Conservation (phyloP, 2,797 vertebrate species). For the Gastrophryne carolinensis region DNA sequence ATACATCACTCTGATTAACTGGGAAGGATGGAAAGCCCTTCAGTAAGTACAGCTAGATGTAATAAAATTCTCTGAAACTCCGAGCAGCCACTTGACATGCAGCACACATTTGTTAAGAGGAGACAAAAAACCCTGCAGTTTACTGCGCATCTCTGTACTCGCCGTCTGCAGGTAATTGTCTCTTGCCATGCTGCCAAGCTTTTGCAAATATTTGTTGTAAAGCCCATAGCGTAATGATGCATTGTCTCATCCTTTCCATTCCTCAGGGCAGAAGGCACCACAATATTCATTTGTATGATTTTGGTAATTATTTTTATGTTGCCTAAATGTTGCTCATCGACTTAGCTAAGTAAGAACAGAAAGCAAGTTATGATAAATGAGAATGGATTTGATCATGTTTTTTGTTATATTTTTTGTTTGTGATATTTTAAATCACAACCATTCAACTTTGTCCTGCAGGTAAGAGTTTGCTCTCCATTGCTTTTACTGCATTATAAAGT, state of each 20-base stretch:
- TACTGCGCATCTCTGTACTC: slow-evolving; percentile 9
- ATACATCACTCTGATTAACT: slow-evolving; percentile 32
- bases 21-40: not conserved
- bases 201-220: not conserved
- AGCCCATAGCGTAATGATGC: not conserved
- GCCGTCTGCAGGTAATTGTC: slow-evolving; percentile 10
- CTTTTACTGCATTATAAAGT: not conserved
- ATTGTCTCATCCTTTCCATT: slow-evolving; percentile 9
- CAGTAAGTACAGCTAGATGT: slow-evolving; percentile 7
- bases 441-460: not conserved
- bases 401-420: not conserved
- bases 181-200: not conserved
- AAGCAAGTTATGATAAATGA: not conserved
- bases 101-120: slow-evolving; percentile 3
- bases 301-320: not conserved
- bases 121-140: not conserved
- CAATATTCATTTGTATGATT: slow-evolving; percentile 1
- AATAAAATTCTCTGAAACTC: slow-evolving; percentile 19
- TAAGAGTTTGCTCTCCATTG: not conserved
- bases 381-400: not conserved
- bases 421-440: not conserved
- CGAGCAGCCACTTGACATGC: slow-evolving; percentile 12
- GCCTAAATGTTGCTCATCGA: not conserved
- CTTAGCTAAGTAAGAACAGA: not conserved
- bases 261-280: not conserved